phyloP scores from a whole-genome alignment of 92 coral and sea anemone species.

The Montipora capitata region DNA sequence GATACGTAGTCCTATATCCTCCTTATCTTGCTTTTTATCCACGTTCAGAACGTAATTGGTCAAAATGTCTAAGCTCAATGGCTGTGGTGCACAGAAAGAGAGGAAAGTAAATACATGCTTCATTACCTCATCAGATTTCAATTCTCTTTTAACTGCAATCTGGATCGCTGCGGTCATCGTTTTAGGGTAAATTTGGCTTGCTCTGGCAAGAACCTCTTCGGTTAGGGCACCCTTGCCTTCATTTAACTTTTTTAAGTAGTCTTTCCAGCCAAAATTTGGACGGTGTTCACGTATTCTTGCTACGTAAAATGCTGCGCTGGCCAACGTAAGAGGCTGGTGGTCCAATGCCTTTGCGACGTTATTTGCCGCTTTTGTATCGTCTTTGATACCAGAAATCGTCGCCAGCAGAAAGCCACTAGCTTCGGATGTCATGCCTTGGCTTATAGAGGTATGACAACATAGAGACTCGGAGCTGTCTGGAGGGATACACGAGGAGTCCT shows the following conservation, averaged over 20 bases:
- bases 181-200: constrained; percentile 14
- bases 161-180: constrained; percentile 60
- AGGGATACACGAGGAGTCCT: constrained; percentile 2
- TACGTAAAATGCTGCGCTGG: constrained; percentile 72
- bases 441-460: constrained; percentile 12
- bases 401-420: not conserved
- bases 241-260: constrained; percentile 42
- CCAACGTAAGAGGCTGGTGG: constrained; percentile 77
- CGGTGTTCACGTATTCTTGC: not conserved
- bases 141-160: constrained; percentile 55
- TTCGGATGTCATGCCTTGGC: constrained; percentile 22
- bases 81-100: constrained; percentile 34
- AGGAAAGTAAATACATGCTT: constrained; percentile 48
- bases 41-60: constrained; percentile 27
- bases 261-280: constrained; percentile 35
- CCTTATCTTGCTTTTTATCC: constrained; percentile 37
- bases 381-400: not conserved
- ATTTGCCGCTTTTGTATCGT: not conserved
- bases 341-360: constrained; percentile 64
- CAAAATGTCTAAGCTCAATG: constrained; percentile 30
- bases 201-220: constrained; percentile 18
- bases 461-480: not conserved
- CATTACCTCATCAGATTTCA: constrained; percentile 24
- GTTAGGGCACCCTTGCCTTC: constrained; percentile 47
- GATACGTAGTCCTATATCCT: constrained; percentile 37